Percentiles rank a stretch among this genome's conserved stretches.
These are phyloP conservation scores for Todiramphus saurophagus DNA, from an alignment of 2,113 vertebrate genomes.

Conservation along the genomic window DNA sequence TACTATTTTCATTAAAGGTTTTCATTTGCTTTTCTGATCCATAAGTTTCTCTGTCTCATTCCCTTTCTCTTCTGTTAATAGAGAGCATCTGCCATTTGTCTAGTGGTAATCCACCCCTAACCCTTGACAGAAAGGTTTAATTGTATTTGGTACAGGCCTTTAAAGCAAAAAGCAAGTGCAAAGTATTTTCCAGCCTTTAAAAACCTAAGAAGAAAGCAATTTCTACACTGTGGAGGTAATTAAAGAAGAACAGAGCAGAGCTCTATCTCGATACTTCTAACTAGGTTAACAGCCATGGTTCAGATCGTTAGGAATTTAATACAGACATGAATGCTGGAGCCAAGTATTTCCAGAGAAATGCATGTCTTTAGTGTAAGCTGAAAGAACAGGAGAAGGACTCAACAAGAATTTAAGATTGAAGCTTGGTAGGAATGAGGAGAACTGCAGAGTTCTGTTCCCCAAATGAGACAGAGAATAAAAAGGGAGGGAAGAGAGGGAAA, in stretches of 20 bases:
- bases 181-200: neutral
- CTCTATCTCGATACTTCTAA: neutral
- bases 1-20: too few relatives aligned
- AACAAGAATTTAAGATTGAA: neutral
- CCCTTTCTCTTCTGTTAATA: too few relatives aligned
- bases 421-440: neutral
- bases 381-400: neutral
- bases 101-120: too few relatives aligned
- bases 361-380: neutral
- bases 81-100: too few relatives aligned
- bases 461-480: neutral
- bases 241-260: neutral
- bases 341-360: neutral
- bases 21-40: too few relatives aligned
- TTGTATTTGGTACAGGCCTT: neutral
- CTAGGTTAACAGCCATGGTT: neutral
- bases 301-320: neutral
- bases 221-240: neutral
- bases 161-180: neutral
- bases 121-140: neutral
- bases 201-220: neutral
- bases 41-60: too few relatives aligned
- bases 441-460: neutral
- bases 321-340: neutral
- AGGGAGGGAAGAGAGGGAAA: neutral